phyloP scores from a whole-genome alignment of 2,888 invertebrate genomes.

The Pristionchus fissidentatus region DNA sequence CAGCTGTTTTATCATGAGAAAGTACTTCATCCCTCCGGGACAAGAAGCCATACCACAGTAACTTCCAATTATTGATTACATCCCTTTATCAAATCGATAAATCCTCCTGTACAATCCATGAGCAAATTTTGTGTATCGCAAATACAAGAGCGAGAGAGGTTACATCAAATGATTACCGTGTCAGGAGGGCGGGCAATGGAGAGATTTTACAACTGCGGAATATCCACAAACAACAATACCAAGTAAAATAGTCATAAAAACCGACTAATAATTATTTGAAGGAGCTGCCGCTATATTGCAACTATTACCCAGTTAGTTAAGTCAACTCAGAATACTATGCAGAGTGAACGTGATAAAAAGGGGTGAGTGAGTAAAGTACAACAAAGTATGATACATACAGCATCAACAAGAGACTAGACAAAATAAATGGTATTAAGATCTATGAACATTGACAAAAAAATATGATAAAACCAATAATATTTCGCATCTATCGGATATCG shows the following conservation, averaged over 20 bases:
- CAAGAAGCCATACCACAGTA: neutral
- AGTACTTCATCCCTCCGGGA: slow-evolving; percentile 32
- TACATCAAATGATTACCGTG: neutral
- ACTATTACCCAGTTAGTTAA: slow-evolving; percentile 1
- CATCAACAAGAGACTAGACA: neutral
- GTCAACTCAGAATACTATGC: slow-evolving; percentile 21
- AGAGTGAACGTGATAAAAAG: neutral
- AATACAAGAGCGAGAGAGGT: neutral
- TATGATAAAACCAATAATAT: neutral
- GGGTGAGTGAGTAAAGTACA: neutral
- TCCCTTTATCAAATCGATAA: too few relatives aligned
- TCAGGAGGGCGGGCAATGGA: slow-evolving; percentile 14
- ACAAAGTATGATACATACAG: neutral
- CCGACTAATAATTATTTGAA: neutral
- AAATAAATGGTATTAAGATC: slow-evolving; percentile 3
- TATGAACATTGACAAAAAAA: too few relatives aligned
- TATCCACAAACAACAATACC: slow-evolving; percentile 24
- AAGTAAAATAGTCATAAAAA: neutral
- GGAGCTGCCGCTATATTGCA: neutral
- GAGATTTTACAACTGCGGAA: neutral
- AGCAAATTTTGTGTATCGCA: slow-evolving; percentile 7
- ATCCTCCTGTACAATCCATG: neutral
- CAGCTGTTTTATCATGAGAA: slow-evolving; percentile 2
- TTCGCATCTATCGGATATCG: neutral
- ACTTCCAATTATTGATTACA: too few relatives aligned